phyloP scores from a whole-genome alignment of 1,140 invertebrate species.

The Drosophila kohkoa region DNA sequence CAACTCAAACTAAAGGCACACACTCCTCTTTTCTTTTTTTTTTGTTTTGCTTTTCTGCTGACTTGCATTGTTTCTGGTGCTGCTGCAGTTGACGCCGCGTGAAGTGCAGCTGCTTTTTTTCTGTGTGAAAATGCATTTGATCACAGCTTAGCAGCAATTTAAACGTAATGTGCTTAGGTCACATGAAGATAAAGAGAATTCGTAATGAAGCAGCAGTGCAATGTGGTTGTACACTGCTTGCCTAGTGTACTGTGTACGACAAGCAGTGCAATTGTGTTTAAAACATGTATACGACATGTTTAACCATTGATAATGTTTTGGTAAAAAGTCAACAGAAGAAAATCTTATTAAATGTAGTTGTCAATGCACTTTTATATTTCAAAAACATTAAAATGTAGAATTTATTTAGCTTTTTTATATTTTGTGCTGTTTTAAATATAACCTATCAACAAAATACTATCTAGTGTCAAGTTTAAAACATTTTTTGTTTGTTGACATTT shows the following conservation, averaged over 20 bases:
- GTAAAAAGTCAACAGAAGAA: too few relatives aligned
- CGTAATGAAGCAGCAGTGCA: not conserved
- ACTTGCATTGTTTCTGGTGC: slow-evolving; percentile 26
- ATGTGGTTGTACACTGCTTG: not conserved
- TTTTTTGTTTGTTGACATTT: not conserved
- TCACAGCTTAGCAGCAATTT: slow-evolving; percentile 1
- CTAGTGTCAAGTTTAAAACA: too few relatives aligned
- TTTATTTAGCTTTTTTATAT: too few relatives aligned
- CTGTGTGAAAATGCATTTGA: not conserved
- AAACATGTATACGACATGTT: too few relatives aligned
- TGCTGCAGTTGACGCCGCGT: slow-evolving; percentile 4
- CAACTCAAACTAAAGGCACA: slow-evolving; percentile 3
- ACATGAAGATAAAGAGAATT: not conserved
- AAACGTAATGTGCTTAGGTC: not conserved
- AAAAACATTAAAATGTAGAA: too few relatives aligned
- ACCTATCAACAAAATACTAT: too few relatives aligned
- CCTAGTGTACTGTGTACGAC: not conserved
- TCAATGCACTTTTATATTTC: too few relatives aligned
- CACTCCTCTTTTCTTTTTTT: not conserved
- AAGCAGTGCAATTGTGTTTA: not conserved
- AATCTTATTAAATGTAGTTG: too few relatives aligned
- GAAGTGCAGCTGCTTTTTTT: not conserved
- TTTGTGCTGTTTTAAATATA: too few relatives aligned
- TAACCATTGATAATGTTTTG: too few relatives aligned
- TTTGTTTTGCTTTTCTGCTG: slow-evolving; percentile 15